Percentiles rank a stretch among this genome's conserved stretches.
Evolutionary conservation across 2,113 vertebrate genomes (phyloP).

Genomic region (Rattus rattus): DNA sequence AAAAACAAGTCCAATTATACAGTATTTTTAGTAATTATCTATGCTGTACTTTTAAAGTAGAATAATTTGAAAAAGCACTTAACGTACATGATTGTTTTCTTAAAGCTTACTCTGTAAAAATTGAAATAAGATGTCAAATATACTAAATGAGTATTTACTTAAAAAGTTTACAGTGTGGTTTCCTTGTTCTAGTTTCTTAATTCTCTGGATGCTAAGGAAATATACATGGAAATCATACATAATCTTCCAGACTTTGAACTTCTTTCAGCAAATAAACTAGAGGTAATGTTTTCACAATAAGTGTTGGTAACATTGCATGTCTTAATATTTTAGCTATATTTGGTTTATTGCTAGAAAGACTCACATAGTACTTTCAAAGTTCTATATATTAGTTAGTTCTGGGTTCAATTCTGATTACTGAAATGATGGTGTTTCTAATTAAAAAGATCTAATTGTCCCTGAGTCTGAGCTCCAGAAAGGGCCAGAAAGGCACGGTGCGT

Average conservation of each 20-base stretch:
- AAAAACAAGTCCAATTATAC: background rate
- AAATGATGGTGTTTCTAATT: background rate
- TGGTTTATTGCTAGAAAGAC: background rate
- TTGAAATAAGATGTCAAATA: background rate
- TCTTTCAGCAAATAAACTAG: conserved; percentile 89
- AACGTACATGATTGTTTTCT: background rate
- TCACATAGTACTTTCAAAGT: conserved; percentile 27
- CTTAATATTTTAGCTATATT: conserved; percentile 34
- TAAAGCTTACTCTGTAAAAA: conserved; percentile 42
- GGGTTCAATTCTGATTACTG: background rate
- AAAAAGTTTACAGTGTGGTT: conserved; percentile 65
- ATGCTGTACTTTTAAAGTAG: background rate
- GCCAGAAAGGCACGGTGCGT: background rate
- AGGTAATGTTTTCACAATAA: conserved; percentile 87
- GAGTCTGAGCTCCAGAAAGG: background rate
- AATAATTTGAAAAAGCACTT: conserved; percentile 50
- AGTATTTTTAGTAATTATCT: conserved; percentile 32
- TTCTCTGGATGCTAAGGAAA: conserved; percentile 95
- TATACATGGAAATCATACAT: conserved; percentile 93
- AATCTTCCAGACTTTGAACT: conserved; percentile 93
- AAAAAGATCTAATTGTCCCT: background rate
- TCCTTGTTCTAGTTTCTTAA: conserved; percentile 90
- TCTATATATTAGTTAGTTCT: background rate
- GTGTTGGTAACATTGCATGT: background rate
- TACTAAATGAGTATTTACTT: conserved; percentile 11